Evolutionary conservation across 2,888 invertebrate species (phyloP), one percentile per base, ranked within the genome.

Genomic region (Actias luna): DNA sequence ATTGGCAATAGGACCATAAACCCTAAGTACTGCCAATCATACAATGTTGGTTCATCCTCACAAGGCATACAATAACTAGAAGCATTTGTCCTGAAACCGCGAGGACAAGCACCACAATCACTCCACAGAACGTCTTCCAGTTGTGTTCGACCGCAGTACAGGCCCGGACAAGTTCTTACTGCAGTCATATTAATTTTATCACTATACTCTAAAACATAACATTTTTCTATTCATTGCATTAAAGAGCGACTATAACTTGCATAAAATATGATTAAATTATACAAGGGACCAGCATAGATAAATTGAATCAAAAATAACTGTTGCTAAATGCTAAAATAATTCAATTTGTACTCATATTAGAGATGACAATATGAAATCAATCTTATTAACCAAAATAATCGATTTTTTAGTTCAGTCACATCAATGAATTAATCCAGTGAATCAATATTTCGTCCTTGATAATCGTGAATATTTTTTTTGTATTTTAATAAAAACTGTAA

Each of bases 1-100:
- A 99, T 88, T 0, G 98, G 97, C 55, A 98, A 83, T 18, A 99
- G 85, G 0, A 96, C 97, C 97, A 99, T 98, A 79, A 99, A 99
- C 1, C 98, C 97, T 27, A 99, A 94, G 83, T 98, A 98, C 57
- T 99, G 93, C 97, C 98, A 98, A 77, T 99, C 99, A 79, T 99
- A 99, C 50, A 97, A 94, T 16, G 95, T 93, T 0, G 98, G 96
- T 39, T 93, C 93, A 62, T 96, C 95, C 1, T 94, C 93, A 78
- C 99, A 99, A 2, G 94, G 94, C 22, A 93, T 87, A 81, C 99
- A 98, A 50, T 96, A 94, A 63, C 96, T 97, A 0, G 95, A 93
- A 0, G 93, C 87, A 76, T 95, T 95, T 55, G 96, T 95, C 35
- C 96, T 93, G 76, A 93, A 98, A 0, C 99, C 98, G 71, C 97